phyloP scores from a whole-genome alignment of 1,140 invertebrate genomes.

The Triops longicaudatus region DNA sequence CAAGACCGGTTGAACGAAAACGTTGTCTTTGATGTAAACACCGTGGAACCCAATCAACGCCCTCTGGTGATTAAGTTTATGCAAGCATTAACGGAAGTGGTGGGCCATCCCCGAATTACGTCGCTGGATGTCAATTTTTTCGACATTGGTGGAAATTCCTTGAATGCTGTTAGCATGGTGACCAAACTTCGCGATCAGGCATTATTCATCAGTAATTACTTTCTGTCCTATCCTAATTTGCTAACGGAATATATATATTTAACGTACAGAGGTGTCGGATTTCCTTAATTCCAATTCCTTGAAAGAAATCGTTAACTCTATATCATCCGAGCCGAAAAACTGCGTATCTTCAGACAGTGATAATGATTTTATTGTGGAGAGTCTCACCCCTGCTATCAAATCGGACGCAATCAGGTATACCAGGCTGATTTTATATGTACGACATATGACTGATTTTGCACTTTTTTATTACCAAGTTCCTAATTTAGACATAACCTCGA shows the following conservation, averaged over 20 bases:
- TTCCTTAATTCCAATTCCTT: constrained; percentile 40
- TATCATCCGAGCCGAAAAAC: neutral
- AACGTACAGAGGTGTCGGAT: neutral
- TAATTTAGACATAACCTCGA: no score
- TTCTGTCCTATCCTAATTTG: neutral
- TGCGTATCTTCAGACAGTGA: neutral
- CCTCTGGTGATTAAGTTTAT: constrained; percentile 21
- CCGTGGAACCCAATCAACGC: constrained; percentile 8
- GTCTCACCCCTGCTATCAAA: constrained; percentile 53
- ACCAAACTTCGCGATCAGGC: constrained; percentile 63
- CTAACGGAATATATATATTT: neutral
- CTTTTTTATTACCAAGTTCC: no score
- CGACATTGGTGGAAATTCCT: constrained; percentile 73
- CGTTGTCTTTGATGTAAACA: neutral
- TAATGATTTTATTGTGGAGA: constrained; percentile 40
- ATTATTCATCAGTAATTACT: constrained; percentile 55
- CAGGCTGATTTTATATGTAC: no score
- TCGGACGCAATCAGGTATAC: constrained; percentile 49
- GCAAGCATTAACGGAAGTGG: constrained; percentile 30
- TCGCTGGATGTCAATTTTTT: constrained; percentile 61
- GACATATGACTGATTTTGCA: no score
- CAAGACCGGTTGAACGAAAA: neutral
- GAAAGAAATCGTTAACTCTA: constrained; percentile 39
- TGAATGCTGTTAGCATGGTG: constrained; percentile 74
- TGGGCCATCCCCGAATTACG: constrained; percentile 27